Conservation (phyloP, 2,888 invertebrate genomes). For the Xestia sexstrigata region DNA sequence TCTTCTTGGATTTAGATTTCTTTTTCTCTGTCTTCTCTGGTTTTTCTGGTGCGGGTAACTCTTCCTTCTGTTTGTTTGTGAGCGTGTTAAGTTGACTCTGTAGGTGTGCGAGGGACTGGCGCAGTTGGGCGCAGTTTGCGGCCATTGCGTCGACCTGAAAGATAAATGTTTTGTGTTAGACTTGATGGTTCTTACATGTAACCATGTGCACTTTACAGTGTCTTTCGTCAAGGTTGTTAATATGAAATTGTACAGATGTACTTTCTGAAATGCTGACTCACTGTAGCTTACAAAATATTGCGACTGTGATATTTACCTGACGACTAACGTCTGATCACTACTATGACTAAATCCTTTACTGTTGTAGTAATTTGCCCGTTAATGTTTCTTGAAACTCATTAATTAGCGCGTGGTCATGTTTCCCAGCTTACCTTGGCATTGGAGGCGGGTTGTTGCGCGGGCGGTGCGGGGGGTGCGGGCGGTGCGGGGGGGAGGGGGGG, state of each 20-base stretch:
- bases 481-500: constrained; percentile 88
- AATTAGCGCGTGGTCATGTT: too few species aligned
- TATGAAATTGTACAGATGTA: not conserved
- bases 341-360: too few species aligned
- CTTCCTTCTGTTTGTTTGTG: constrained; percentile 80
- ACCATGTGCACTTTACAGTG: not conserved
- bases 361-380: too few species aligned
- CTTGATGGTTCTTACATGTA: not conserved
- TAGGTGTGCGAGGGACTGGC: constrained; percentile 91
- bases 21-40: constrained; percentile 72
- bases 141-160: constrained; percentile 91
- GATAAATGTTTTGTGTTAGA: not conserved
- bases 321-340: too few species aligned
- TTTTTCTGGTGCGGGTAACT: constrained; percentile 82
- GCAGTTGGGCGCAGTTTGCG: constrained; percentile 91
- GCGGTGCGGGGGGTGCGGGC: constrained; percentile 80
- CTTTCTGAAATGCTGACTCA: too few species aligned
- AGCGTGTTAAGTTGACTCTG: constrained; percentile 90
- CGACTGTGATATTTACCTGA: too few species aligned
- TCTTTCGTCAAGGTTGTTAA: too few species aligned
- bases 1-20: constrained; percentile 86
- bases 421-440: constrained; percentile 77
- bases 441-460: constrained; percentile 69
- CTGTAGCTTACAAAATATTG: too few species aligned
- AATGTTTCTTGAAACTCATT: too few species aligned